Evolutionary conservation across 2,113 vertebrate genomes (phyloP).

Genomic region (Serinus canaria): DNA sequence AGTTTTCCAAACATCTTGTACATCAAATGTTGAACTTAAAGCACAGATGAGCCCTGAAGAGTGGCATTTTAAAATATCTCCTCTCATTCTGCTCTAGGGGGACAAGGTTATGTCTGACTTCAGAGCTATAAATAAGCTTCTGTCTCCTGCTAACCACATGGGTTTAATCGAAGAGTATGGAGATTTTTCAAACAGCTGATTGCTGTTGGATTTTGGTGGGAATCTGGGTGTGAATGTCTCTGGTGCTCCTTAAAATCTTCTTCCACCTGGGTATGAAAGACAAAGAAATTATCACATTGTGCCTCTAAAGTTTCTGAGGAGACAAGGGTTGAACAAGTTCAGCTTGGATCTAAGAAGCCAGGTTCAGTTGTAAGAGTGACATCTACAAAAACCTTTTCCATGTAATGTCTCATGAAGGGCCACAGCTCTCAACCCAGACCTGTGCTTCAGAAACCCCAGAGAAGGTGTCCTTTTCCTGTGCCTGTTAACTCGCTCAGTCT

Average conservation of each 20-base stretch:
- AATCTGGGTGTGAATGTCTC: not conserved
- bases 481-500: not conserved
- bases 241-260: not conserved
- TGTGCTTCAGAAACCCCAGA: not conserved
- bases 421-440: not conserved
- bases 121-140: not conserved
- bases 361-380: not conserved
- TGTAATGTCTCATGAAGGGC: not conserved
- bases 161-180: not conserved
- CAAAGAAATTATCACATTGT: not conserved
- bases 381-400: not conserved
- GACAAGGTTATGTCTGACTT: not conserved
- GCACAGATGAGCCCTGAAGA: not conserved
- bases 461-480: not conserved
- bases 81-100: not conserved
- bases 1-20: constrained; percentile 21
- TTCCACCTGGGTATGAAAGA: not conserved
- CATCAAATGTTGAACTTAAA: constrained; percentile 4
- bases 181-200: not conserved
- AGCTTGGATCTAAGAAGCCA: not conserved
- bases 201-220: not conserved
- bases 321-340: not conserved
- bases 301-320: not conserved
- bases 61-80: not conserved
- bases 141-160: constrained; percentile 4